Conservation (phyloP, 2,113 vertebrate genomes). For the Limnothrissa miodon region DNA sequence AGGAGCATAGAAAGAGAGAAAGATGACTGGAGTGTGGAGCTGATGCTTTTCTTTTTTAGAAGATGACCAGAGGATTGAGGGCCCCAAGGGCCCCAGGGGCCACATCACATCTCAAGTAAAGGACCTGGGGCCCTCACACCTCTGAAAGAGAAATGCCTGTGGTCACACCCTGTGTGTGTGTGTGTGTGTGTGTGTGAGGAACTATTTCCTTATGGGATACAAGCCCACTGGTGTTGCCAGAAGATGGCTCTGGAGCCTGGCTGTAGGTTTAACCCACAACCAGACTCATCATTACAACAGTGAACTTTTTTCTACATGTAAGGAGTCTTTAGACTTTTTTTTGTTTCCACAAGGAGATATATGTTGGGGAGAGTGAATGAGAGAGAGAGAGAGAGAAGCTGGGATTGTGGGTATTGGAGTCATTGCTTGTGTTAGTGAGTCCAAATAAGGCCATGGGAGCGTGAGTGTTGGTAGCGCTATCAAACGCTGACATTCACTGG, state of each 20-base stretch:
- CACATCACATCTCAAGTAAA: background rate
- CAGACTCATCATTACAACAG: background rate
- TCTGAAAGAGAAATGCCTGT: background rate
- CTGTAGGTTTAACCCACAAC: background rate
- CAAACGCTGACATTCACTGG: background rate
- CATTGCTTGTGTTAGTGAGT: background rate
- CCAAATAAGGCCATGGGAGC: background rate
- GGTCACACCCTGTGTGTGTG: background rate
- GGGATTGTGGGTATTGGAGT: slow-evolving; percentile 29
- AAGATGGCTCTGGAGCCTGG: background rate
- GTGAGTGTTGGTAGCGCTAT: background rate
- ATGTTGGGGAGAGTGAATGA: no score
- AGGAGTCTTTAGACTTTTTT: background rate
- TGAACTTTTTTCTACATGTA: background rate
- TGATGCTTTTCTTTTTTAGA: background rate
- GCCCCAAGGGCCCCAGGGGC: background rate
- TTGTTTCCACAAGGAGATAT: background rate
- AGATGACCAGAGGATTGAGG: background rate
- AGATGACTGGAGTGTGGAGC: no score
- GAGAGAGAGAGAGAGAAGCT: background rate
- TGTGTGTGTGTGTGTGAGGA: background rate
- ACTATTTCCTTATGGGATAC: background rate
- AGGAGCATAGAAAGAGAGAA: slow-evolving; percentile 23
- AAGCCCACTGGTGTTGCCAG: background rate
- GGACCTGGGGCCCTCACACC: background rate